phyloP scores from a whole-genome alignment of 1,140 invertebrate genomes.

The Drosophila pseudoananassae region DNA sequence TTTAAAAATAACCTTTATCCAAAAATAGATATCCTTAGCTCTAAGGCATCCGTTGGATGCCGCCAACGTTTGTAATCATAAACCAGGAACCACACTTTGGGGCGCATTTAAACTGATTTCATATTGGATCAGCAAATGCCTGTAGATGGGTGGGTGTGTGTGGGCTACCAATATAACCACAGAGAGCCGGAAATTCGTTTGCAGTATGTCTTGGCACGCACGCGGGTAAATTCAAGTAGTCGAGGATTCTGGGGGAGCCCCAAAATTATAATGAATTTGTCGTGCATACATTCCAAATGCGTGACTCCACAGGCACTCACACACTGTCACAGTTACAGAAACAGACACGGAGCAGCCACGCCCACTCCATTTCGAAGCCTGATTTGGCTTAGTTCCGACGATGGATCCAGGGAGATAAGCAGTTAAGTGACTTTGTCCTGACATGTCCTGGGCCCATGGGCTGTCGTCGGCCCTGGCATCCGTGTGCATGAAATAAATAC shows the following conservation, averaged over 20 bases:
- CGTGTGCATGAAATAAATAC: conserved; percentile 58
- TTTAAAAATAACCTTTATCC: not conserved
- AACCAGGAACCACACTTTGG: conserved; percentile 76
- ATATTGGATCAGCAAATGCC: conserved; percentile 57
- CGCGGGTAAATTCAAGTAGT: conserved; percentile 52
- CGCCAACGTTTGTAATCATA: conserved; percentile 62
- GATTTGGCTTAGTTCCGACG: conserved; percentile 67
- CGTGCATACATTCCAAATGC: conserved; percentile 58
- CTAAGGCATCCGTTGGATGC: conserved; percentile 10
- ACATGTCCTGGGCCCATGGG: conserved; percentile 37
- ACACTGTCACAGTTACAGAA: conserved; percentile 3
- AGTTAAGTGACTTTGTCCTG: conserved; percentile 69
- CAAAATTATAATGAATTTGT: conserved; percentile 80
- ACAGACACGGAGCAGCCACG: conserved; percentile 17
- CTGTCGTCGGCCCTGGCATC: conserved; percentile 38
- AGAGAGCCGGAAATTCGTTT: conserved; percentile 51
- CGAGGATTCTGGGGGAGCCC: conserved; percentile 24
- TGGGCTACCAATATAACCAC: conserved; percentile 26
- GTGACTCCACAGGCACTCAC: conserved; percentile 31
- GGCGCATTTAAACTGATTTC: conserved; percentile 79
- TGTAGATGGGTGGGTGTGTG: conserved; percentile 11
- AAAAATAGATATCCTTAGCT: conserved; percentile 13
- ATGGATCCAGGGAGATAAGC: conserved; percentile 66
- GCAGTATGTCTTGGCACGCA: conserved; percentile 72
- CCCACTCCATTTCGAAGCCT: conserved; percentile 34